Evolutionary conservation across 2,113 vertebrate genomes (phyloP).

Genomic region (Cottus gobio): DNA sequence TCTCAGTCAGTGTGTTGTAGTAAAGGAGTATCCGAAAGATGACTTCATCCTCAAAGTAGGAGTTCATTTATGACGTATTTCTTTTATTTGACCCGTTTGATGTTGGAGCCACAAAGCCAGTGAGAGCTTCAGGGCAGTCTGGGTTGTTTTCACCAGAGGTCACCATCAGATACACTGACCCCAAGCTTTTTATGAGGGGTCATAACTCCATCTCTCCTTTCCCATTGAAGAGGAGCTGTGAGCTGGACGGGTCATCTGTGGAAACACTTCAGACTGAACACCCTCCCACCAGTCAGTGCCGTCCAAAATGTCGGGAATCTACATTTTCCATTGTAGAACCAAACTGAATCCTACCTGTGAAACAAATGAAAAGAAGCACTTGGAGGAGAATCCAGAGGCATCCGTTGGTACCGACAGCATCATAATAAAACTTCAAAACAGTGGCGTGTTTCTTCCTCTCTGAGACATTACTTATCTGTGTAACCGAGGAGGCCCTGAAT

Average conservation of each 20-base stretch:
- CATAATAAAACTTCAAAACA: slow-evolving; percentile 9
- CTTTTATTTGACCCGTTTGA: not conserved
- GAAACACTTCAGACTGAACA: slow-evolving; percentile 38
- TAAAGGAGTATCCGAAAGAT: not conserved
- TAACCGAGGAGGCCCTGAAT: slow-evolving; percentile 42
- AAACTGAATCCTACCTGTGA: not conserved
- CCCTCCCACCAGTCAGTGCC: not conserved
- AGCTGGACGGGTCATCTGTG: slow-evolving; percentile 22
- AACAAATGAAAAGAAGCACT: not conserved
- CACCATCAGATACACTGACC: slow-evolving; percentile 30
- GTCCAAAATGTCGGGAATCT: not conserved
- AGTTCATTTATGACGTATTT: not conserved
- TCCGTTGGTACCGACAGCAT: not conserved
- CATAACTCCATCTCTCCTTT: slow-evolving; percentile 36
- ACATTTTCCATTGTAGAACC: not conserved
- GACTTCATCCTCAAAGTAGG: not conserved
- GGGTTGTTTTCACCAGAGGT: not conserved
- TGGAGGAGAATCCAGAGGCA: not conserved
- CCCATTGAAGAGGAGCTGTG: slow-evolving; percentile 6
- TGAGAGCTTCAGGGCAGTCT: not conserved
- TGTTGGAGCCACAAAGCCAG: not conserved
- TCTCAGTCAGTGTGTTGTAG: not conserved
- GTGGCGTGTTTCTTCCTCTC: slow-evolving; percentile 19
- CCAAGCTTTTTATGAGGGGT: slow-evolving; percentile 40
- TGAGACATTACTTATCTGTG: slow-evolving; percentile 38